Base-by-base conservation (phyloP, 2,888 invertebrate genomes). In the Eilema caniola region DNA sequence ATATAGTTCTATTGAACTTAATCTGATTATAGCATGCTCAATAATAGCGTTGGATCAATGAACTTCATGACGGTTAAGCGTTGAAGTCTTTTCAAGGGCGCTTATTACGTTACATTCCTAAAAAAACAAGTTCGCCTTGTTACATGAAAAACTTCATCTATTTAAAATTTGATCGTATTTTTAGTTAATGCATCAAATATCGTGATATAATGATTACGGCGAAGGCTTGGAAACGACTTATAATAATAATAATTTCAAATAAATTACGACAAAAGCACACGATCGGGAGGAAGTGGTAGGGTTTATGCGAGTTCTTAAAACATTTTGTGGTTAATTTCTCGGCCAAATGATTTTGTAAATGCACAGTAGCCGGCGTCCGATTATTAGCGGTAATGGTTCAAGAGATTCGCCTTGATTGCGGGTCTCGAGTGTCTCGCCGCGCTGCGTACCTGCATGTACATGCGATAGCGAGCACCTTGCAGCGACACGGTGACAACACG, bases 41-140 rank as follows among this genome's bases (percentile, higher is more conserved):
- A 83, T 85, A 84, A 84, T 85, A 87, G 83, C 83, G 72, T 64
- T 85, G 82, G 92, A 88, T 90, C 93, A 92, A 86, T 91, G 92
- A 92, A 90, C 92, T 86, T 87, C 79, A 86, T 83, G 87, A 89
- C 86, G 87, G 88, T 87, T 85, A 89, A 89, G 92, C 93, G 93
- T 93, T 93, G 94, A 93, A 92, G 92, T 93, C 92, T 93, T 93
- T 93, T 93, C 93, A 93, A 94, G 94, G 94, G 92, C 94, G 92
- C 89, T 88, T 89, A 87, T 88, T 89, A 86, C 86, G 85, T 85
- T 85, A 88, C 84, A 83, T 82, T 84, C 81, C 79, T 85, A 88
- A 89, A 90, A 63, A 88, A 84, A 85, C 80, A 72, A 80, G 79
- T 81, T 79, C 74, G 76, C 77, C 72, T 81, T 79, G 71, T 71